These are phyloP conservation scores for Laterallus jamaicensis DNA, from an alignment of 2,113 vertebrate genomes.

Conservation along the genomic window DNA sequence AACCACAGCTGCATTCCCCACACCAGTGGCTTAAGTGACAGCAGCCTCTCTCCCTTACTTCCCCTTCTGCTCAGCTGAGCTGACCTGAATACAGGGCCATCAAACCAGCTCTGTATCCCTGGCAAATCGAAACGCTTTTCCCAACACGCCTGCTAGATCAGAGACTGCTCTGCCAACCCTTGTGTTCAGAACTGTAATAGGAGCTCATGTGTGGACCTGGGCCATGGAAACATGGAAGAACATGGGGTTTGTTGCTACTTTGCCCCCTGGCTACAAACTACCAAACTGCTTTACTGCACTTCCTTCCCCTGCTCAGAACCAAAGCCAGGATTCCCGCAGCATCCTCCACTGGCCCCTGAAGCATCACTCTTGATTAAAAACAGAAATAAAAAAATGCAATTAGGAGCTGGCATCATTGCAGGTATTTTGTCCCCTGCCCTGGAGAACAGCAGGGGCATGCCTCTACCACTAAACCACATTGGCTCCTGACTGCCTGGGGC, in stretches of 20 bases:
- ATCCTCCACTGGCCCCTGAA: background rate
- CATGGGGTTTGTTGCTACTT: background rate
- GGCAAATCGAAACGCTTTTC: background rate
- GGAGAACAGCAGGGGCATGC: background rate
- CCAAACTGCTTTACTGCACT: background rate
- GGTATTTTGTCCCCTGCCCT: background rate
- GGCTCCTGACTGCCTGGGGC: background rate
- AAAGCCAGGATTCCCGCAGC: background rate
- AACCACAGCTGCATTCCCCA: constrained; percentile 11
- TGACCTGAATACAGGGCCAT: background rate
- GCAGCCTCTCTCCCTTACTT: background rate
- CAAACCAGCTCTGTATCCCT: background rate
- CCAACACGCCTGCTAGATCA: rapidly evolving
- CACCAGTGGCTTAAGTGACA: background rate
- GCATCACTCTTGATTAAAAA: background rate
- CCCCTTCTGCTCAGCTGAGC: background rate
- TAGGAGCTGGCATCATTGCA: background rate
- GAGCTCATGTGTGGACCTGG: background rate
- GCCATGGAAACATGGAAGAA: background rate
- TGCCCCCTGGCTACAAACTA: background rate
- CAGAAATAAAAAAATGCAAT: background rate
- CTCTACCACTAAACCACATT: background rate
- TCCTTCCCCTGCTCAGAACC: background rate
- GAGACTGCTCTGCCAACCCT: background rate
- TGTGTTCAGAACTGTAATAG: background rate